These are phyloP conservation scores for Galemys pyrenaicus DNA, from an alignment of 2,113 vertebrate species.

Conservation along the genomic window DNA sequence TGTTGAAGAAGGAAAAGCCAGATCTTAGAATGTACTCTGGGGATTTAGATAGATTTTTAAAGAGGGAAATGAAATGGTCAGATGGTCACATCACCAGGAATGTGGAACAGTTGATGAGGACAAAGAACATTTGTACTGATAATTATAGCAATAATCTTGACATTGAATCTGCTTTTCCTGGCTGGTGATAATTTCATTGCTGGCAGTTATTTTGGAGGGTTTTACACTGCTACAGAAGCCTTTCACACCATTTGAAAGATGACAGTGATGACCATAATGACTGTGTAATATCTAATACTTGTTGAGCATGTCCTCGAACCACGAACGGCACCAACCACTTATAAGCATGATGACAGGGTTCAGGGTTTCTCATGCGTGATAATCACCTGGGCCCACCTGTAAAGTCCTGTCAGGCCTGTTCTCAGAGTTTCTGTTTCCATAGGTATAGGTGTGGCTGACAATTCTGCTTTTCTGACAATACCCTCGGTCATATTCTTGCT, in stretches of 20 bases:
- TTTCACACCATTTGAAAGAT: background rate
- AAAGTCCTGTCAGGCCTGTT: background rate
- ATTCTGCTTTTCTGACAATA: background rate
- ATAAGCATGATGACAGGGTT: background rate
- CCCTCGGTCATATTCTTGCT: background rate
- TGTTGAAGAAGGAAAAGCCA: background rate
- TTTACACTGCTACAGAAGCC: background rate
- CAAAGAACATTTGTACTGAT: background rate
- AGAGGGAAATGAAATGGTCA: background rate
- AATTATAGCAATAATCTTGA: background rate
- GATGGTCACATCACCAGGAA: constrained; percentile 2
- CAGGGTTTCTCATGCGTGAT: background rate
- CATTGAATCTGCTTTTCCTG: background rate
- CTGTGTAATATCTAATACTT: background rate
- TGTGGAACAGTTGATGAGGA: background rate
- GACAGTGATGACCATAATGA: background rate
- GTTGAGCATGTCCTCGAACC: background rate
- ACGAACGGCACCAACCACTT: background rate
- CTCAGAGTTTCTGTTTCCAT: background rate
- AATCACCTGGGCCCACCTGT: background rate
- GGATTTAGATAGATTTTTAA: background rate
- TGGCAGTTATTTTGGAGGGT: background rate
- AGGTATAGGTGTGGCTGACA: background rate
- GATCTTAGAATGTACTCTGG: background rate
- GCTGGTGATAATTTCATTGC: background rate